Evolutionary conservation across 64 coral and sea anemone genomes (phyloP).

Genomic region (Stylophora pistillata): DNA sequence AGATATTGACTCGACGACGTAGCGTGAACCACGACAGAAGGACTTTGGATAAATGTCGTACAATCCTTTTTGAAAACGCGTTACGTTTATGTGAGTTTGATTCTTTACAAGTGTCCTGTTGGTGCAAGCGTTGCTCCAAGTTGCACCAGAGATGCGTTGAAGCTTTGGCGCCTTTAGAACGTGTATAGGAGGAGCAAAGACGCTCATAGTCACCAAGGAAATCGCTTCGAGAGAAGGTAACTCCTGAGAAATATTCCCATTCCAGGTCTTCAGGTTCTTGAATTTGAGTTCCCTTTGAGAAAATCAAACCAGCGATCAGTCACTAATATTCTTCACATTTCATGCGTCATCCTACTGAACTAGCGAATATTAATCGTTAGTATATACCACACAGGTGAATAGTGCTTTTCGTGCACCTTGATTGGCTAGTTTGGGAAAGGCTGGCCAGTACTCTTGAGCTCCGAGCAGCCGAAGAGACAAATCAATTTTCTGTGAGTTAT

Average conservation of each 20-base stretch:
- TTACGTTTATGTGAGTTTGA: not conserved
- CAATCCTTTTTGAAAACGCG: constrained; percentile 2
- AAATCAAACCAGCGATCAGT: not conserved
- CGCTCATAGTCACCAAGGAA: not conserved
- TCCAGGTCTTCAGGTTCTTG: constrained; percentile 43
- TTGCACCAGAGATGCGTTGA: constrained; percentile 21
- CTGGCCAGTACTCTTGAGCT: too few relatives aligned
- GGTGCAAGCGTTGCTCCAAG: constrained; percentile 34
- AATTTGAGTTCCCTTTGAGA: constrained; percentile 33
- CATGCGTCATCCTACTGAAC: too few relatives aligned
- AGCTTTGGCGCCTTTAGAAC: constrained; percentile 13
- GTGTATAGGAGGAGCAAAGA: not conserved
- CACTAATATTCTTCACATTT: too few relatives aligned
- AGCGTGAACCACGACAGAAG: constrained; percentile 46
- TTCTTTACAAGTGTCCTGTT: constrained; percentile 49
- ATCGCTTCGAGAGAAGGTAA: constrained; percentile 25
- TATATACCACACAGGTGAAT: too few relatives aligned
- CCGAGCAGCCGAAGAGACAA: too few relatives aligned
- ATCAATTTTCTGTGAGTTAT: too few relatives aligned
- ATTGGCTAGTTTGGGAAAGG: too few relatives aligned
- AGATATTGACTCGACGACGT: constrained; percentile 8
- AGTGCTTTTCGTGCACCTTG: too few relatives aligned
- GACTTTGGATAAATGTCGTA: constrained; percentile 24
- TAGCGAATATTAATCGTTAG: too few relatives aligned
- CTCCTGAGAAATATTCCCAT: constrained; percentile 22